Conservation (phyloP, 2,888 invertebrate genomes). For the Eupithecia pulchellata region DNA sequence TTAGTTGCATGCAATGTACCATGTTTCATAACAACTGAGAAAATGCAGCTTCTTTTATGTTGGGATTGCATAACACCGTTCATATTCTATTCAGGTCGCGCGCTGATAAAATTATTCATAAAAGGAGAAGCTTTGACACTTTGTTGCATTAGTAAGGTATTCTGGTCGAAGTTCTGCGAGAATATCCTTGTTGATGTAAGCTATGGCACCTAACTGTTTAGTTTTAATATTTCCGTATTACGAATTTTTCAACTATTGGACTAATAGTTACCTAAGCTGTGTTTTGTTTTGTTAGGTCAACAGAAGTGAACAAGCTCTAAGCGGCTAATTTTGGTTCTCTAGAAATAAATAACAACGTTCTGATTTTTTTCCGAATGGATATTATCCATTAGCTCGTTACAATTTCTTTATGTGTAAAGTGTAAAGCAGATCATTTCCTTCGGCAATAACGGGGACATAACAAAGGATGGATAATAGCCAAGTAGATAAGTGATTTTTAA, state of each 20-base stretch:
- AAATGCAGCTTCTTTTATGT: not conserved
- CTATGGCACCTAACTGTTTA: not conserved
- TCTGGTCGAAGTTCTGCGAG: not conserved
- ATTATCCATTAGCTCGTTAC: not conserved
- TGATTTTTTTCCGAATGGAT: not conserved
- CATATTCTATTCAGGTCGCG: conserved; percentile 8
- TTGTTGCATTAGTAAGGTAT: not conserved
- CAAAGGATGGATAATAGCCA: conserved; percentile 5
- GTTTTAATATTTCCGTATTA: not conserved
- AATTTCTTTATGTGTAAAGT: not conserved
- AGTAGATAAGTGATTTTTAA: conserved; percentile 16
- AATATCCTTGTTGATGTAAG: not conserved
- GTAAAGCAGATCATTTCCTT: not conserved
- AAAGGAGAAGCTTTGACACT: not conserved
- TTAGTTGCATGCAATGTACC: not conserved
- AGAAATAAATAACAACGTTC: not conserved
- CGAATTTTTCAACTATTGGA: too few species aligned
- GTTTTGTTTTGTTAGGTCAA: too few species aligned
- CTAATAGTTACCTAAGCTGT: too few species aligned
- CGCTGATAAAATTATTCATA: not conserved
- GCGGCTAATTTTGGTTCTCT: not conserved
- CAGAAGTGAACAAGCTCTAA: too few species aligned
- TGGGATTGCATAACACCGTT: not conserved
- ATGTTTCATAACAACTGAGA: not conserved
- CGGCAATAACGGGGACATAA: not conserved